These are phyloP conservation scores for Pimephales promelas DNA, from an alignment of 2,113 vertebrate species.

Conservation along the genomic window DNA sequence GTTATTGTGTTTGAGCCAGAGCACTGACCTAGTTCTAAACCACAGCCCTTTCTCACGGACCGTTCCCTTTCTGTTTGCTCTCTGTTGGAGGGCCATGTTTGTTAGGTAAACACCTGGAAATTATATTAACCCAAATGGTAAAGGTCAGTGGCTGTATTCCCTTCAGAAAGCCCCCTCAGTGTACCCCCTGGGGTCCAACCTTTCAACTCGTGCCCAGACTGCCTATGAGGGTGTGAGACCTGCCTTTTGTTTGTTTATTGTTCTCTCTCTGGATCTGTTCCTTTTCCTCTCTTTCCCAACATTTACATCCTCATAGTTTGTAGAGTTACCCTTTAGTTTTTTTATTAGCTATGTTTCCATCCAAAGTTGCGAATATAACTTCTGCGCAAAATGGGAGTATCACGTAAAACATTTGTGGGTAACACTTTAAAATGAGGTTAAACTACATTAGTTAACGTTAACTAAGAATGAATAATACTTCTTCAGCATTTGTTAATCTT, in stretches of 20 bases:
- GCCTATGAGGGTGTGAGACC: constrained; percentile 1
- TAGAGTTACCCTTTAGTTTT: background rate
- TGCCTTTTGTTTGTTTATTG: constrained; percentile 38
- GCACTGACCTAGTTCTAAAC: background rate
- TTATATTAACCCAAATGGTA: constrained; percentile 42
- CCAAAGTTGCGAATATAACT: too few relatives aligned
- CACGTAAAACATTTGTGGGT: too few relatives aligned
- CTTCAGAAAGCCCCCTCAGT: background rate
- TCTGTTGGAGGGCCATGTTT: constrained; percentile 8
- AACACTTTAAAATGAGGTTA: too few relatives aligned
- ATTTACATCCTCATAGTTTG: background rate
- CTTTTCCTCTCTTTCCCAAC: constrained; percentile 31
- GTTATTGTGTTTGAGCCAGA: constrained; percentile 21
- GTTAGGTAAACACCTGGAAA: constrained; percentile 44
- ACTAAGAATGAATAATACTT: too few relatives aligned
- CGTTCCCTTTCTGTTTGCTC: constrained; percentile 2
- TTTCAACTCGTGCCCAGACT: constrained; percentile 33
- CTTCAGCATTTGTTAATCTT: too few relatives aligned
- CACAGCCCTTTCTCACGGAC: constrained; percentile 9
- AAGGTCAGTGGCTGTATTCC: constrained; percentile 34
- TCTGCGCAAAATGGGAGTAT: too few relatives aligned
- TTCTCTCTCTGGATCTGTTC: constrained; percentile 10
- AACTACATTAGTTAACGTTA: too few relatives aligned
- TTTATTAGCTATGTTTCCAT: background rate
- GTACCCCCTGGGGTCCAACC: background rate